Conservation (phyloP, 2,888 invertebrate species). For the Ochropleura leucogaster region DNA sequence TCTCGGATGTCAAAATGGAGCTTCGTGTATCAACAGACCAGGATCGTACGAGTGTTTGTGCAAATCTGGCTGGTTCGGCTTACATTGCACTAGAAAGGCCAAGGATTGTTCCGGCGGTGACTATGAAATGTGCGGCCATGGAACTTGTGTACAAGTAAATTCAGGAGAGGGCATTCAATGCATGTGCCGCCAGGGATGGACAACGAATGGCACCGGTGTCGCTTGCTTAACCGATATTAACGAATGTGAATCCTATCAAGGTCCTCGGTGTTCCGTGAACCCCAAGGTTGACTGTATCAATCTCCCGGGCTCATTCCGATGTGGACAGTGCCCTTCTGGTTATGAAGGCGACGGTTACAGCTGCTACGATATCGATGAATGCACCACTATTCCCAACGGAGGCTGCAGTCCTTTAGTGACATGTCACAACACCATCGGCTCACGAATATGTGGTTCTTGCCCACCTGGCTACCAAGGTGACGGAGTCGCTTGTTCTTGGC, state of each 20-base stretch:
- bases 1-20: conserved; percentile 97
- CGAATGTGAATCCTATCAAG: conserved; percentile 93
- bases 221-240: conserved; percentile 96
- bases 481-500: conserved; percentile 93
- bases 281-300: conserved; percentile 97
- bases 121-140: conserved; percentile 96
- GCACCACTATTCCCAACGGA: conserved; percentile 95
- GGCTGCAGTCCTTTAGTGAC: conserved; percentile 97
- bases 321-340: conserved; percentile 96
- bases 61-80: conserved; percentile 94
- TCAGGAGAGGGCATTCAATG: conserved; percentile 93
- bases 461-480: conserved; percentile 97
- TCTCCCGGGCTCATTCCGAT: conserved; percentile 96
- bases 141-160: conserved; percentile 93
- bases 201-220: conserved; percentile 92
- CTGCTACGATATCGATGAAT: conserved; percentile 97
- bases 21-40: conserved; percentile 94
- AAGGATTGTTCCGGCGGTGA: conserved; percentile 94
- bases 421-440: conserved; percentile 97
- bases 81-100: conserved; percentile 94
- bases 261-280: conserved; percentile 94
- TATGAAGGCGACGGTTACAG: conserved; percentile 96
- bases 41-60: conserved; percentile 97
- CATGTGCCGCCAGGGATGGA: conserved; percentile 97
- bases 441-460: conserved; percentile 96